Base-by-base conservation (phyloP, 1,140 invertebrate genomes). In the Neomicropteryx cornuta region DNA sequence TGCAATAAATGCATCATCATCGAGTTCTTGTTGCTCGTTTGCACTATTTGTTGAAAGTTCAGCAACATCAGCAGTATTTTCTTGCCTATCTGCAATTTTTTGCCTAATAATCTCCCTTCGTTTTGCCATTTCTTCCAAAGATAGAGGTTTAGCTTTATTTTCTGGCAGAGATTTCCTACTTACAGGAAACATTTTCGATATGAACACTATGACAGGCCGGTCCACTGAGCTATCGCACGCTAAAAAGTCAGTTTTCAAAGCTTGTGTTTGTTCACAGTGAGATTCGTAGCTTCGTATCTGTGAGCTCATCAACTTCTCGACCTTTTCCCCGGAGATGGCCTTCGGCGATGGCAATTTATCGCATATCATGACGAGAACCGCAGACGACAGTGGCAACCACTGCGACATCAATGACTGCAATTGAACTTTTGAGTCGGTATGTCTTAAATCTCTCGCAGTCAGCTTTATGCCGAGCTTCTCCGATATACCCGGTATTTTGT, bases 181-280 rank as follows among this genome's bases (percentile, higher is more conserved):
- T n/a, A 84, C 72, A 39, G 82, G 76, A 68, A 91, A 87, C 87
- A 94, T 92, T 74, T 98, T 98, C 3, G 94, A 97, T 40, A 98
- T 77, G 66, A 90, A 97, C 33, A 87, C 78, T 53, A 97, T 86
- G 8, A 89, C 66, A 43, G 89, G 83, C 40, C 70, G 73, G 41
- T 80, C 68, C 2, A 73, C 52, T 18, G 69, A 67, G 46, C 75
- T 64, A 56, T 75, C 71, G 62, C 90, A 93, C 19, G 68, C 63
- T 24, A 81, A 49, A 56, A 94, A 93, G 45, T 76, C 77, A 48
- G 76, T 52, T 63, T 89, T 90, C 1, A 95, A 62, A 23, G 65
- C 49, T 53, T 80, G 75, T 3, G 85, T 89, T 57, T 85, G 71
- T 5, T 51, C 41, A 1, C 83, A 80, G 39, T 89, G 68, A 1